Base-by-base conservation (phyloP, 2,797 vertebrate species). In the Macropodus opercularis region DNA sequence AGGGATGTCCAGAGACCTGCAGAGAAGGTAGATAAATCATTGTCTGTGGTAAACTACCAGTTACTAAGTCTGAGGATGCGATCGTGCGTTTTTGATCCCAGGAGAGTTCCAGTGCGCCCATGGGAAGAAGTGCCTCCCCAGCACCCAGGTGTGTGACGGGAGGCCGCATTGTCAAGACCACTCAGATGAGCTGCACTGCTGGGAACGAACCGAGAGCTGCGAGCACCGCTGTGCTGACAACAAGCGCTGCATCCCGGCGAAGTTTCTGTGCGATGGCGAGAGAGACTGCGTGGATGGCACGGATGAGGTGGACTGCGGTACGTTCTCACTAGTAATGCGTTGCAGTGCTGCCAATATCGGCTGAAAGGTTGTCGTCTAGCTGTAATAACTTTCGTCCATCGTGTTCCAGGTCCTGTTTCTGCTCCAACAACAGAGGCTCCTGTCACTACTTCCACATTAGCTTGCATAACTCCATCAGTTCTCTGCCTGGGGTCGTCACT, bases 241-340 rank as follows among this genome's bases (percentile, higher is more conserved):
- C 23, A 83, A 70, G 0, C 94, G 89, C 47, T 98, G 95, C 18
- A 38, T 97, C 43, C 94, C 95, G 0, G 67, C 88, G 24, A 93
- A 81, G 26, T 95, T 95, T 85, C 46, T 94, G 3, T 98, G 96
- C 3, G 95, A 97, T 0, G 94, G 95, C 5, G 92, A 93, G 3
- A 73, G 29, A 0, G 96, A 98, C 89, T 98, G 96, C 46, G 21
- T 38, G 6, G 83, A 98, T 50, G 86, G 77, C 0, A 27, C 88
- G 0, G 96, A 98, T 0, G 96, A 98, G 66, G 34, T 72, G 15
- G 86, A 65, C 31, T 98, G 95, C 36, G 72, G 95, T 95, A 85
- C 67, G 77, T 72, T 21, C 3, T 19, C 2, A 31, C 1, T 36
- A 27, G 0, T 2, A 1, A 3, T 48, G 8, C 22, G 2, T 9